Evolutionary conservation across 1,140 invertebrate genomes (phyloP).

Genomic region (Xylocopa sonorina): DNA sequence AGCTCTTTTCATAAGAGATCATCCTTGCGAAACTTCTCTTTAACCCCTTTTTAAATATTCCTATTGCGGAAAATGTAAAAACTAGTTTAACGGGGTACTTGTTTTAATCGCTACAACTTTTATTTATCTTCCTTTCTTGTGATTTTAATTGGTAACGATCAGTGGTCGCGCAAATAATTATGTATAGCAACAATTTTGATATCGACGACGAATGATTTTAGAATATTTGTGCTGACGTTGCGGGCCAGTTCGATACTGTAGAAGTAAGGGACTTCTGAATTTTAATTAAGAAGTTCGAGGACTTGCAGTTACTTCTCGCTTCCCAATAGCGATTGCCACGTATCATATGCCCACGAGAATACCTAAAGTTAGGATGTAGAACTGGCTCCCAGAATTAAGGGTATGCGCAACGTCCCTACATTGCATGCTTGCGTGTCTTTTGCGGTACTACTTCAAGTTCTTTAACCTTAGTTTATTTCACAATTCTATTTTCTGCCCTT

Average conservation of each 20-base stretch:
- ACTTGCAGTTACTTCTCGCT: conserved; percentile 12
- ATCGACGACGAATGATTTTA: not conserved
- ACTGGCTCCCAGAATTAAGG: conserved; percentile 18
- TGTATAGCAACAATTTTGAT: no score
- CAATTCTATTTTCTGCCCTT: no score
- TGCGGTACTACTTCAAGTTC: no score
- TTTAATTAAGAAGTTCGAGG: conserved; percentile 25
- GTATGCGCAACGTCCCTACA: conserved; percentile 11
- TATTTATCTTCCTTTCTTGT: no score
- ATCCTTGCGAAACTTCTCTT: not conserved
- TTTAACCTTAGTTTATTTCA: no score
- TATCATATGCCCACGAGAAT: conserved; percentile 10
- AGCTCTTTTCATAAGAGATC: not conserved
- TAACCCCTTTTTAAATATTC: no score
- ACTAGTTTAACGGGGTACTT: no score
- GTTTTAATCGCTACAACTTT: no score
- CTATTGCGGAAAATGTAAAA: no score
- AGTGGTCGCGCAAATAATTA: no score
- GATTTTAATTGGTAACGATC: no score
- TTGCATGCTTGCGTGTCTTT: conserved; percentile 22
- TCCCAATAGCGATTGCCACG: conserved; percentile 15
- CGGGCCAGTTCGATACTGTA: not conserved
- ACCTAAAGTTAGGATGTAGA: conserved; percentile 18
- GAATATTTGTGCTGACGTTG: not conserved
- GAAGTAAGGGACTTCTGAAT: not conserved